These are phyloP conservation scores for Neodiprion lecontei DNA, from an alignment of 1,140 invertebrate genomes.

Conservation along the genomic window DNA sequence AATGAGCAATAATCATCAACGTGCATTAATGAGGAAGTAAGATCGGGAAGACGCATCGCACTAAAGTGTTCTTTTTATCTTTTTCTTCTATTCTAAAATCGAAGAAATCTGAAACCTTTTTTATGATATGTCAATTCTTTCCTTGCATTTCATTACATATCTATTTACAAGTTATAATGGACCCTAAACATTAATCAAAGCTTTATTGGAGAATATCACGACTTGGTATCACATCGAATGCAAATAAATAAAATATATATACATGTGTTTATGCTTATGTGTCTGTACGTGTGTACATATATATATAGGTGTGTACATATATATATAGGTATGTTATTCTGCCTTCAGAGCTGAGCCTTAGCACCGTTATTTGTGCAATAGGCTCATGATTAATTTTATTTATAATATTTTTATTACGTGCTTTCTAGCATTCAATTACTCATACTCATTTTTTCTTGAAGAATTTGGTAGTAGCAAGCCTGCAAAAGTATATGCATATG, in stretches of 20 bases:
- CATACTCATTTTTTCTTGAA: slow-evolving; percentile 73
- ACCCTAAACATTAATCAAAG: slow-evolving; percentile 1
- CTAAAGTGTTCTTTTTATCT: neutral
- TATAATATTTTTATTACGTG: neutral
- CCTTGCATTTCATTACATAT: neutral
- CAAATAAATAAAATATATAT: neutral
- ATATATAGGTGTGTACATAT: too few relatives aligned
- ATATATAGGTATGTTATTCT: neutral
- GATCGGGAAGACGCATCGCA: neutral
- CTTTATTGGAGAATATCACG: neutral
- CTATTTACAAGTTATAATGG: neutral
- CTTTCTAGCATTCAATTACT: slow-evolving; percentile 45
- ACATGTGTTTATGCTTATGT: too few relatives aligned
- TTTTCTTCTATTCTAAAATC: neutral
- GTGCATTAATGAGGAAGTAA: too few relatives aligned
- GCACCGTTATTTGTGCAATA: too few relatives aligned
- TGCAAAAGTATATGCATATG: slow-evolving; percentile 48
- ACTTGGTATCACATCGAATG: slow-evolving; percentile 3
- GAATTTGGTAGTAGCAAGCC: slow-evolving; percentile 77
- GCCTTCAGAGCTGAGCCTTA: neutral
- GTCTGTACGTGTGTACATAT: too few relatives aligned
- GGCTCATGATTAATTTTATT: neutral
- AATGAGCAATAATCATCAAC: too few relatives aligned
- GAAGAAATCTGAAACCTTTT: neutral
- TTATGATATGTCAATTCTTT: slow-evolving; percentile 6